Conservation (phyloP, 2,888 invertebrate species). For the Masnerella sp. region DNA sequence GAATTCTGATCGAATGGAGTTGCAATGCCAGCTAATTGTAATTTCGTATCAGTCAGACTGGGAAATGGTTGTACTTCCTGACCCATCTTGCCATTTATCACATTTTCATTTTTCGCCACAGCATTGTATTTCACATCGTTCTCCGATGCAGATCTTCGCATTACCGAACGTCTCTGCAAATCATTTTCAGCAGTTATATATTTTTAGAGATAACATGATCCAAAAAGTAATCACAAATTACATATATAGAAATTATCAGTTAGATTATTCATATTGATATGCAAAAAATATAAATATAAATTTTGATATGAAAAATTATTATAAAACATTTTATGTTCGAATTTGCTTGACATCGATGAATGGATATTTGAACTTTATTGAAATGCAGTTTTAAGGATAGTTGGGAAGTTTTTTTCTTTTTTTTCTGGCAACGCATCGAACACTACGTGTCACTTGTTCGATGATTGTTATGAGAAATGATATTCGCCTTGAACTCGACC, state of each 20-base stretch:
- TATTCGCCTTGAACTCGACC: slow-evolving; percentile 45
- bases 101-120: slow-evolving; percentile 49
- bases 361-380: no score
- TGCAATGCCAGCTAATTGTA: slow-evolving; percentile 68
- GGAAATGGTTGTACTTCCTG: slow-evolving; percentile 66
- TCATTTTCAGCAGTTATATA: no score
- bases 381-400: no score
- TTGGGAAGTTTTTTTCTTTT: neutral
- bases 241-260: no score
- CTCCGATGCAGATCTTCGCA: slow-evolving; percentile 41
- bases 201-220: no score
- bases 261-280: no score
- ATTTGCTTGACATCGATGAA: no score
- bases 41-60: slow-evolving; percentile 66
- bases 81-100: neutral
- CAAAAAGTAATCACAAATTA: no score
- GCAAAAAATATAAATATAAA: no score
- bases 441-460: slow-evolving; percentile 9
- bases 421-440: neutral
- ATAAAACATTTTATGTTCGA: no score
- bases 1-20: slow-evolving; percentile 63
- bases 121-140: slow-evolving; percentile 24
- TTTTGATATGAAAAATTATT: no score
- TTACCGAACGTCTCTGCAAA: neutral
- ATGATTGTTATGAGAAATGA: slow-evolving; percentile 29